Conservation (phyloP, 2,797 vertebrate species). For the Delichon dasypus region DNA sequence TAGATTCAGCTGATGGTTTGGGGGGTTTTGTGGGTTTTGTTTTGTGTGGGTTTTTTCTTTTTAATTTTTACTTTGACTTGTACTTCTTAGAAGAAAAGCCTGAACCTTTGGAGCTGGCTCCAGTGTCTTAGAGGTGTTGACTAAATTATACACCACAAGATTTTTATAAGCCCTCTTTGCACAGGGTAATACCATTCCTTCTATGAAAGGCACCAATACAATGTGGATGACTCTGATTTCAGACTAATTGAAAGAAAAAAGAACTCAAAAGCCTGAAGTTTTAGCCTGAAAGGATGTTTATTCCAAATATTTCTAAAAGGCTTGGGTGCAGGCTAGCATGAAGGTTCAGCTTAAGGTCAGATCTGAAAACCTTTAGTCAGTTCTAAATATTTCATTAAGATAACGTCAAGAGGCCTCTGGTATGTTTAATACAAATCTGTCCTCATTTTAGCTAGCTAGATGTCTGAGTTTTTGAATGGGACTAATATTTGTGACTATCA, state of each 20-base stretch:
- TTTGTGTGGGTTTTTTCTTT: background rate
- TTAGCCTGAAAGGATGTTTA: background rate
- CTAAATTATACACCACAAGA: background rate
- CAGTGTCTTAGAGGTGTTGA: background rate
- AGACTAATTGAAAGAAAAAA: background rate
- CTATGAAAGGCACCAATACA: background rate
- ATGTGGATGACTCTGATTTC: background rate
- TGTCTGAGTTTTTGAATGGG: background rate
- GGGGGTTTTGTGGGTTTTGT: fast-evolving
- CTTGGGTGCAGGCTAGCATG: background rate
- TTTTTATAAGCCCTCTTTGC: background rate
- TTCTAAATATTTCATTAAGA: background rate
- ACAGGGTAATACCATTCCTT: background rate
- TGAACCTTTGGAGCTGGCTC: background rate
- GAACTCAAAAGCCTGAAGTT: background rate
- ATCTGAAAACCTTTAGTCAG: background rate
- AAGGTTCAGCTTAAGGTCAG: background rate
- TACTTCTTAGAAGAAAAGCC: background rate
- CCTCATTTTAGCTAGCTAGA: background rate
- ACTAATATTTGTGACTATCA: background rate
- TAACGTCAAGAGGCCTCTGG: background rate
- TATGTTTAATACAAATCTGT: background rate
- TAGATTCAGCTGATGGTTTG: background rate
- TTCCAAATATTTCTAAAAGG: background rate
- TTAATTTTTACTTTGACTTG: background rate